Evolutionary conservation across 2,797 vertebrate species (phyloP), one percentile per base, ranked within the genome.

Genomic region (Acanthornis magna): DNA sequence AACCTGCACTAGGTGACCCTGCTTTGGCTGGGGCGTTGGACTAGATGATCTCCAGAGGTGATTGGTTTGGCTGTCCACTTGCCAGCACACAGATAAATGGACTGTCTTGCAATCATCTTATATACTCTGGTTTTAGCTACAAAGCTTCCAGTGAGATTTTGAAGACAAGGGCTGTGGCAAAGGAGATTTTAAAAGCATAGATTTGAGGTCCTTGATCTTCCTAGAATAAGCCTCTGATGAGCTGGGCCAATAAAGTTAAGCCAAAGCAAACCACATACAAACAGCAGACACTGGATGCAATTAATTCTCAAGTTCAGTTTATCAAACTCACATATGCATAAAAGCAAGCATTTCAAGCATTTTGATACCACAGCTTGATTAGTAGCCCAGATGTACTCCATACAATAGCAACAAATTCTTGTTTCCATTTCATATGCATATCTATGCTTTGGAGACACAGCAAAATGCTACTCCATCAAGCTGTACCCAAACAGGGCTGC

Each of bases 131-230:
- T 30, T 91, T 94, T 88, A 94, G 51, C 79, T 70, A 80, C 58
- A 94, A 88, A 88, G 83, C 84, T 89, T 89, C 62, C 75, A 87
- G 38, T 32, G 42, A 93, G 84, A 77, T 65, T 93, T 43, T 65
- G 50, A 89, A 96, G 75, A 94, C 68, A 85, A 79, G 26, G 26
- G 13, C 68, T 74, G 30, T 40, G 71, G 84, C 57, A 96, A 95
- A 96, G 86, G n/a, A 89, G 92, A 88, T 94, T 96, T 94, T 65
- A 85, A 89, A 85, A 94, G 78, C 67, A 87, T 48, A 92, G 88
- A 91, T 65, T 83, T 85, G 92, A 96, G 61, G 61, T n/a, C 84
- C 89, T 85, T 92, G 68, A 95, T 93, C 91, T 93, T 88, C 95
- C 95, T 91, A 94, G 47, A 94, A 85, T 93, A 96, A 96, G 87